Percentiles rank a stretch among this genome's conserved stretches.
These are phyloP conservation scores for Bibio marci DNA, from an alignment of 2,888 invertebrate species.

Conservation along the genomic window DNA sequence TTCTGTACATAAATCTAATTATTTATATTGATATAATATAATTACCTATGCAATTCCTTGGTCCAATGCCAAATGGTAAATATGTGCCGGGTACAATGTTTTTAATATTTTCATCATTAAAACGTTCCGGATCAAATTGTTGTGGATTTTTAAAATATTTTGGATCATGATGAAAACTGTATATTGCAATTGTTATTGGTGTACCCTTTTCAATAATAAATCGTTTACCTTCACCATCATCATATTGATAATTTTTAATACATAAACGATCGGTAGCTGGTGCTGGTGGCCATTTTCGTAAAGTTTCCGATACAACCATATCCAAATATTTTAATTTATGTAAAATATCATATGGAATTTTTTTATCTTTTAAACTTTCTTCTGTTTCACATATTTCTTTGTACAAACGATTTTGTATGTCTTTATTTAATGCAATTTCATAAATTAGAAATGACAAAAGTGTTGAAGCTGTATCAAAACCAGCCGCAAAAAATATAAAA, in stretches of 20 bases:
- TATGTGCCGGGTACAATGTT: slow-evolving; percentile 7
- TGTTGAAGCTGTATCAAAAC: slow-evolving; percentile 30
- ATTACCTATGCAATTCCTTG: slow-evolving; percentile 7
- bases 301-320: slow-evolving; percentile 24
- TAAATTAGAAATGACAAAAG: slow-evolving; percentile 29
- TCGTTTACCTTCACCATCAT: not conserved
- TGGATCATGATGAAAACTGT: not conserved
- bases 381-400: slow-evolving; percentile 32
- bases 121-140: slow-evolving; percentile 21
- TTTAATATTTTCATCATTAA: slow-evolving; percentile 10
- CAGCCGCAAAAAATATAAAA: slow-evolving; percentile 31
- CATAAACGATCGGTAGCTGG: slow-evolving; percentile 2
- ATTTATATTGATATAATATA: not conserved
- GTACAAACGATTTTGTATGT: slow-evolving; percentile 32
- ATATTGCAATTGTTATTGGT: not conserved
- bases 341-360: slow-evolving; percentile 33
- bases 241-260: not conserved
- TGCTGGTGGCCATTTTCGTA: slow-evolving; percentile 4
- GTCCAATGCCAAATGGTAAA: slow-evolving; percentile 10
- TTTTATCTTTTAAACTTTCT: slow-evolving; percentile 20
- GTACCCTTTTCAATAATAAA: slow-evolving; percentile 1
- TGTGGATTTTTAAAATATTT: not conserved
- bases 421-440: slow-evolving; percentile 34
- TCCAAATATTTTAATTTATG: slow-evolving; percentile 40
- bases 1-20: no score